Percentiles rank a stretch among this genome's conserved stretches.
Evolutionary conservation across 1,140 invertebrate genomes (phyloP).

Genomic region (Melitaea cinxia): DNA sequence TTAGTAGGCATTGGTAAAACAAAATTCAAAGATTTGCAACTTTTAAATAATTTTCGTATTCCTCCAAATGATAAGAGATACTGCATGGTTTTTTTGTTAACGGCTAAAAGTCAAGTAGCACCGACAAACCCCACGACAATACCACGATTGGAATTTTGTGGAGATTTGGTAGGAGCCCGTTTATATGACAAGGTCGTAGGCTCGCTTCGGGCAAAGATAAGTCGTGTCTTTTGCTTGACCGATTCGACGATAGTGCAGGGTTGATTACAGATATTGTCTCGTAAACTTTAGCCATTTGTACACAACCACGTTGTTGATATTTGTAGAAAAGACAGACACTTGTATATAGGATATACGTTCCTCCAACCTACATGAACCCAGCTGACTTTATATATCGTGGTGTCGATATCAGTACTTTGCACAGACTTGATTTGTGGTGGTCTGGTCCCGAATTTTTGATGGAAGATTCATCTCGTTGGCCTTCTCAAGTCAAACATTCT

Average conservation of each 20-base stretch:
- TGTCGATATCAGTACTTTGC: slow-evolving; percentile 7
- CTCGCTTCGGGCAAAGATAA: slow-evolving; percentile 6
- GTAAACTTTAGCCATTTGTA: slow-evolving; percentile 19
- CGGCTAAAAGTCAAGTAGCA: slow-evolving; percentile 30
- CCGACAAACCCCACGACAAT: slow-evolving; percentile 31
- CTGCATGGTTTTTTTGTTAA: slow-evolving; percentile 27
- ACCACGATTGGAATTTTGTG: slow-evolving; percentile 36
- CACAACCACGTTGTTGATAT: slow-evolving; percentile 20
- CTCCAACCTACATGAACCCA: slow-evolving; percentile 22
- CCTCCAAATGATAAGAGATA: slow-evolving; percentile 26
- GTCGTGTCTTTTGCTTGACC: slow-evolving; percentile 28
- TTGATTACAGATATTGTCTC: slow-evolving; percentile 22
- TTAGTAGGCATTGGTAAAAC: slow-evolving; percentile 28
- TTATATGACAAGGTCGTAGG: slow-evolving; percentile 28
- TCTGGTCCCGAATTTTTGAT: slow-evolving; percentile 25
- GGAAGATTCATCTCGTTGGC: slow-evolving; percentile 8
- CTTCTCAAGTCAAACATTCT: background rate
- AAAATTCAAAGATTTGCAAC: no score
- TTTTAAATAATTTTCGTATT: slow-evolving; percentile 38
- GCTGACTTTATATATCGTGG: slow-evolving; percentile 37
- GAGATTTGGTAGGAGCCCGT: slow-evolving; percentile 23
- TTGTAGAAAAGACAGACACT: slow-evolving; percentile 24
- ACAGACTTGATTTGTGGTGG: slow-evolving; percentile 31
- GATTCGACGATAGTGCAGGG: slow-evolving; percentile 35
- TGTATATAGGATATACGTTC: slow-evolving; percentile 35